Conservation (phyloP, 92 coral and sea anemone species). For the Bergia sp. region DNA sequence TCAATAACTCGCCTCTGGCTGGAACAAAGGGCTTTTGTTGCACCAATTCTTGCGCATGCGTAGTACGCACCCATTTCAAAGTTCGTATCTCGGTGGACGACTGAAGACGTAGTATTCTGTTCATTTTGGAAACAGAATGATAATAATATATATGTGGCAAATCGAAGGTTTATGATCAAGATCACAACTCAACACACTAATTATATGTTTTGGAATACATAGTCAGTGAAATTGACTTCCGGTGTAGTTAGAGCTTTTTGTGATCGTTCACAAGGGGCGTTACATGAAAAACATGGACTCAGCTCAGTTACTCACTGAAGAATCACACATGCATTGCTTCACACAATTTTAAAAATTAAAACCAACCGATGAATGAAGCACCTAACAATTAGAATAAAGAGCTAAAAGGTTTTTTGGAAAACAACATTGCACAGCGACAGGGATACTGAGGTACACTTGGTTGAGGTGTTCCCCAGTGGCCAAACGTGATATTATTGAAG, state of each 20-base stretch:
- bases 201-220: no score
- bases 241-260: background rate
- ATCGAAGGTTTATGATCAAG: no score
- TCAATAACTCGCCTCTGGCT: background rate
- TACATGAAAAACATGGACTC: no score
- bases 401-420: no score
- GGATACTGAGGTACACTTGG: no score
- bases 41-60: background rate
- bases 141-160: no score
- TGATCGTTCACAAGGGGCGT: background rate
- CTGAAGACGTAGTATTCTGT: no score
- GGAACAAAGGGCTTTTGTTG: background rate
- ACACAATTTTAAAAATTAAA: background rate
- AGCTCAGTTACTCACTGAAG: background rate
- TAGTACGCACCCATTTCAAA: background rate
- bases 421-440: background rate
- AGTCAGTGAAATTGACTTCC: background rate
- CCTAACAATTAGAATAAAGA: no score
- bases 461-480: no score
- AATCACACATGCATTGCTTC: background rate
- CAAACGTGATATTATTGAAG: no score
- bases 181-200: no score
- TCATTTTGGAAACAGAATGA: no score
- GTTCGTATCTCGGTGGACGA: background rate
- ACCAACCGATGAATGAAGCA: background rate